A percentile compares a stretch with the other conserved stretches of the same genome.
Conservation (phyloP, 64 coral and sea anemone genomes). For the Montipora capricornis region DNA sequence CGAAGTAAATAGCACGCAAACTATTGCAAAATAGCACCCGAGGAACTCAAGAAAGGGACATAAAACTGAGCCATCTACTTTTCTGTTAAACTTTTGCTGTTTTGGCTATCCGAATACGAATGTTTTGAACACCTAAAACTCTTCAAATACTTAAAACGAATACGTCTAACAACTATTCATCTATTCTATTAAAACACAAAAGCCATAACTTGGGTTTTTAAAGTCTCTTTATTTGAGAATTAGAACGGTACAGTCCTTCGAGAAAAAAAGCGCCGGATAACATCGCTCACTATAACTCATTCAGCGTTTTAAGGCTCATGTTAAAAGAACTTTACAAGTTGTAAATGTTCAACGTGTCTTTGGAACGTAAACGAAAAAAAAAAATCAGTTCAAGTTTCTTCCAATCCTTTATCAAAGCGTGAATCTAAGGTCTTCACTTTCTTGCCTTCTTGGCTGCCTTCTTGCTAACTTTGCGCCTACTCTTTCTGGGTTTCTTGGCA, state of each 20-base stretch:
- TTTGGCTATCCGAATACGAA: no score
- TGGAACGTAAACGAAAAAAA: neutral
- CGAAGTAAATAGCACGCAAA: no score
- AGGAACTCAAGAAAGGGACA: no score
- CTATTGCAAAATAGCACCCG: no score
- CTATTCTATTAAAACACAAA: neutral
- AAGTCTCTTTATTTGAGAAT: slow-evolving; percentile 7
- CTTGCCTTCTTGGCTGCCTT: neutral
- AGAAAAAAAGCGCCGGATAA: slow-evolving; percentile 8
- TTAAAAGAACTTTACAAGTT: neutral
- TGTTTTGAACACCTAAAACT: no score
- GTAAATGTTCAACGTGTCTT: neutral
- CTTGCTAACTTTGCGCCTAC: neutral
- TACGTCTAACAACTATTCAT: neutral
- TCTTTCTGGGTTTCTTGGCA: neutral
- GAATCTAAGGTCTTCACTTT: neutral
- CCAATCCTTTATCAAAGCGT: neutral
- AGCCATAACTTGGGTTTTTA: neutral
- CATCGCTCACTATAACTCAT: slow-evolving; percentile 33
- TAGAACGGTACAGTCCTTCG: slow-evolving; percentile 14
- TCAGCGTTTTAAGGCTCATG: slow-evolving; percentile 23
- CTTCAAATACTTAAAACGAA: no score
- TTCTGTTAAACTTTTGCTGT: no score
- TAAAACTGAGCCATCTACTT: no score
- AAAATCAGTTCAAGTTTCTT: neutral